Conservation (phyloP, 1,140 invertebrate genomes). For the Drosophila nikananu region DNA sequence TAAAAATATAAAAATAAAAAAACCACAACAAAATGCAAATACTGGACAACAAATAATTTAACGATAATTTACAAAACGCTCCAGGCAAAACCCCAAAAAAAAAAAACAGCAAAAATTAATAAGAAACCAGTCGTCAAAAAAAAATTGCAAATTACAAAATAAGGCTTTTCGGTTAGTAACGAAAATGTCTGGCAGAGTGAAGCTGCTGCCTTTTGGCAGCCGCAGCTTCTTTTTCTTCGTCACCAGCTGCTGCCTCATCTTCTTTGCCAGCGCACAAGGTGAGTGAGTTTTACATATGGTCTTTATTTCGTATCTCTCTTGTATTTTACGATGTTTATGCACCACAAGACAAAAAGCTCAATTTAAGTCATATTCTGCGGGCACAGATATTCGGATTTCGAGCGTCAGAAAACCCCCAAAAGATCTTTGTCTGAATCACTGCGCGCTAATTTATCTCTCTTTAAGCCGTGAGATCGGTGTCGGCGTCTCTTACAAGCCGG, state of each 20-base stretch:
- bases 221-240: constrained; percentile 42
- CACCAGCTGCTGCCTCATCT: constrained; percentile 62
- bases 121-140: constrained; percentile 33
- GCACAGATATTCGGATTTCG: constrained; percentile 25
- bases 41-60: constrained; percentile 73
- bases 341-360: constrained; percentile 52
- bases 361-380: constrained; percentile 63
- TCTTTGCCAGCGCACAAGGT: constrained; percentile 73
- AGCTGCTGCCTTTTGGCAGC: constrained; percentile 24
- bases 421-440: constrained; percentile 63
- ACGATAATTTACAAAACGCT: constrained; percentile 73
- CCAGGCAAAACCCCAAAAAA: constrained; percentile 33
- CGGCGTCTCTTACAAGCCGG: constrained; percentile 63
- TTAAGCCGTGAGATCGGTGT: constrained; percentile 61
- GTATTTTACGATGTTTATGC: constrained; percentile 33
- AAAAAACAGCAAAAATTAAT: constrained; percentile 48
- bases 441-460: constrained; percentile 68
- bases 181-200: constrained; percentile 57
- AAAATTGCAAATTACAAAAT: constrained; percentile 53
- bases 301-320: constrained; percentile 24
- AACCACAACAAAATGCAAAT: constrained; percentile 69
- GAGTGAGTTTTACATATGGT: constrained; percentile 80
- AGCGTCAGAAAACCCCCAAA: constrained; percentile 34
- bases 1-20: constrained; percentile 33
- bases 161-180: constrained; percentile 31